phyloP scores from a whole-genome alignment of 2,113 vertebrate species.

The Varanus komodoensis region DNA sequence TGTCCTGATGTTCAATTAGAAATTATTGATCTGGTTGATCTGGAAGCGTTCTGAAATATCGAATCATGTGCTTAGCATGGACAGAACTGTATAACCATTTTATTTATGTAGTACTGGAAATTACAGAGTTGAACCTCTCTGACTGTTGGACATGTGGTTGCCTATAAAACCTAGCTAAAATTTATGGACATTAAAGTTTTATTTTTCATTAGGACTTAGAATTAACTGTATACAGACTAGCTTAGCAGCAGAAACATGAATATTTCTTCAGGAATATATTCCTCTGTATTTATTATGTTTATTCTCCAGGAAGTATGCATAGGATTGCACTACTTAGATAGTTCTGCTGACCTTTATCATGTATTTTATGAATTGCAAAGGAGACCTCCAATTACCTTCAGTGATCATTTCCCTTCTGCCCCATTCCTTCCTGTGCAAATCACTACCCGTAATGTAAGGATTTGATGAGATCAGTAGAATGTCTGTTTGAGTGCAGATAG shows the following conservation, averaged over 20 bases:
- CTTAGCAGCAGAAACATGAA: too few species aligned
- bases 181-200: neutral
- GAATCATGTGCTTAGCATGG: neutral
- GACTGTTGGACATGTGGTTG: neutral
- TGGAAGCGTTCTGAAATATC: neutral
- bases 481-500: neutral
- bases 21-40: neutral
- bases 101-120: neutral
- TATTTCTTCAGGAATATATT: neutral
- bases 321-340: neutral
- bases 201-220: neutral
- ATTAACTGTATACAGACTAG: neutral
- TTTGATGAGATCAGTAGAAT: neutral
- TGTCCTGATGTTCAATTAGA: neutral
- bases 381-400: conserved; percentile 18
- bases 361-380: conserved; percentile 23
- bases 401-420: neutral
- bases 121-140: neutral
- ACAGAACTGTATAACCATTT: neutral
- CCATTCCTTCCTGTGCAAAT: neutral
- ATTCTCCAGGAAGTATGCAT: conserved; percentile 15
- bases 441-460: conserved; percentile 20
- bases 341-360: conserved; percentile 22
- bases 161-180: neutral
- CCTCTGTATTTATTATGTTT: neutral